phyloP scores from a whole-genome alignment of 2,888 invertebrate species.

The Pharmacophagus antenor region DNA sequence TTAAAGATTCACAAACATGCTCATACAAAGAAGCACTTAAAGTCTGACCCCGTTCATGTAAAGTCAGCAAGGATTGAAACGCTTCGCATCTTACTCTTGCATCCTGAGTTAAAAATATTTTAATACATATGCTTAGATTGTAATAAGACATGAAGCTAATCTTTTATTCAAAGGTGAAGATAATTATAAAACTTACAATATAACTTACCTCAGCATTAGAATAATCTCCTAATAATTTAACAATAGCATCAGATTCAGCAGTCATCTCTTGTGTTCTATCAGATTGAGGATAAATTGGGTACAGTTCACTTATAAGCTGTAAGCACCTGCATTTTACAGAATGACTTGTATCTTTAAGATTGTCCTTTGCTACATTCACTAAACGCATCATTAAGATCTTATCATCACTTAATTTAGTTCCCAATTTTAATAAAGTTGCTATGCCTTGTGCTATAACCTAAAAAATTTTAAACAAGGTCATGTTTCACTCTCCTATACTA shows the following conservation, averaged over 20 bases:
- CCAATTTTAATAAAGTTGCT: slow-evolving; percentile 85
- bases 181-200: background rate
- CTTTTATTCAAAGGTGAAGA: background rate
- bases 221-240: slow-evolving; percentile 90
- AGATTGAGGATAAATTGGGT: slow-evolving; percentile 80
- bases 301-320: slow-evolving; percentile 88
- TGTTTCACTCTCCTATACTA: too few species aligned
- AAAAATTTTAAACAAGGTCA: slow-evolving; percentile 11
- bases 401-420: slow-evolving; percentile 81
- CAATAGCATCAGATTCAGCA: slow-evolving; percentile 81
- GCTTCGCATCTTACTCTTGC: slow-evolving; percentile 94
- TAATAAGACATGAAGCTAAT: background rate
- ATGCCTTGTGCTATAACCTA: slow-evolving; percentile 88
- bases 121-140: background rate
- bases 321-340: slow-evolving; percentile 90
- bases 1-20: slow-evolving; percentile 86
- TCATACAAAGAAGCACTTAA: slow-evolving; percentile 85
- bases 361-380: slow-evolving; percentile 84
- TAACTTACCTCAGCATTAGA: slow-evolving; percentile 84
- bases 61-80: slow-evolving; percentile 90
- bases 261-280: slow-evolving; percentile 70
- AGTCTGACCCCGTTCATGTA: slow-evolving; percentile 90
- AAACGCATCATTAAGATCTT: slow-evolving; percentile 82
- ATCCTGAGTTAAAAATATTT: slow-evolving; percentile 79
- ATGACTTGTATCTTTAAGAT: slow-evolving; percentile 88